A percentile compares a stretch with the other conserved stretches of the same genome.
Conservation (phyloP, 2,888 invertebrate species). For the Candidula unifasciata region DNA sequence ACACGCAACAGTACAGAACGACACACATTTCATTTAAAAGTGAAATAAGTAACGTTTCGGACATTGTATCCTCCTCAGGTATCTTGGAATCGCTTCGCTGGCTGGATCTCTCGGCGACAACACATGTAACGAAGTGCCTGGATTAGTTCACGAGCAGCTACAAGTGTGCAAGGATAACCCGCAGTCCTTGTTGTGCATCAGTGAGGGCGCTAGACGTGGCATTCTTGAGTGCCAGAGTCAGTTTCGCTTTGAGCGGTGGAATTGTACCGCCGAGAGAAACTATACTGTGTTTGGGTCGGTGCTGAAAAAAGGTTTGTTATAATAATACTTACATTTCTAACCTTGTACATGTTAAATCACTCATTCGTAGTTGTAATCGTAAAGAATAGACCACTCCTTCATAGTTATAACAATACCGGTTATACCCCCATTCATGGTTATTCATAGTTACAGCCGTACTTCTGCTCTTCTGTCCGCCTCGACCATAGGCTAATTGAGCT, state of each 20-base stretch:
- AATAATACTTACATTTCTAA: too few relatives aligned
- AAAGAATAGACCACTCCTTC: too few relatives aligned
- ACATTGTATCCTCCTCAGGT: conserved; percentile 59
- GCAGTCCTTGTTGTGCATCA: conserved; percentile 80
- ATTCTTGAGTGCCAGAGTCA: conserved; percentile 81
- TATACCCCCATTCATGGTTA: too few relatives aligned
- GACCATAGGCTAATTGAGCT: too few relatives aligned
- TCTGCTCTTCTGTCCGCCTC: too few relatives aligned
- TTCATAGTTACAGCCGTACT: too few relatives aligned
- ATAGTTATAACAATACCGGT: too few relatives aligned
- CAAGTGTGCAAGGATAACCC: conserved; percentile 80
- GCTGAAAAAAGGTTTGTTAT: conserved; percentile 79
- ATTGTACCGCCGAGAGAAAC: conserved; percentile 78
- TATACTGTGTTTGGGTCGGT: conserved; percentile 80
- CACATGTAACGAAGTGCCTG: conserved; percentile 66
- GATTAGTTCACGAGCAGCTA: conserved; percentile 76
- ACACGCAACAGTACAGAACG: too few relatives aligned
- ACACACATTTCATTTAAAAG: too few relatives aligned
- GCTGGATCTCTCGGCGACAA: conserved; percentile 61
- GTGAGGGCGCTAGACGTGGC: conserved; percentile 80
- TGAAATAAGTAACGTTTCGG: too few relatives aligned
- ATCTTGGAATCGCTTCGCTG: conserved; percentile 69
- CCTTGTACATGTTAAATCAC: too few relatives aligned
- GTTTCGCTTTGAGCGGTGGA: conserved; percentile 82
- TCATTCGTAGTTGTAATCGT: too few relatives aligned